phyloP scores from a whole-genome alignment of 1,140 invertebrate species.

The Euura saliciscinereae region DNA sequence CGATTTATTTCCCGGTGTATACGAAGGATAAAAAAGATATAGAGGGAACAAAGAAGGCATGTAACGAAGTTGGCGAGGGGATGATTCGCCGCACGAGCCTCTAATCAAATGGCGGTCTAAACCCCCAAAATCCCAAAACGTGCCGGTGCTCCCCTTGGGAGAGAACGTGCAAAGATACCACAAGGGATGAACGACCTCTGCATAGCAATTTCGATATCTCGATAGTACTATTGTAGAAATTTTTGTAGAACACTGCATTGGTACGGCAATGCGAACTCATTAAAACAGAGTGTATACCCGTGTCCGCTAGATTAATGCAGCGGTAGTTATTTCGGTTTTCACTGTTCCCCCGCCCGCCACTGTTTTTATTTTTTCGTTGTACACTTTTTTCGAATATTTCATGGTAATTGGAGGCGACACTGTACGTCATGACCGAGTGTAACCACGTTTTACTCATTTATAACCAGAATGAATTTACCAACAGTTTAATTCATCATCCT shows the following conservation, averaged over 20 bases:
- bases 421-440: neutral
- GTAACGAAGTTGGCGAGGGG: neutral
- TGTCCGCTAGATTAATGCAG: neutral
- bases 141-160: neutral
- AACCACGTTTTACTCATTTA: neutral
- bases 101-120: slow-evolving; percentile 7
- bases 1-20: neutral
- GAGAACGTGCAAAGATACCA: slow-evolving; percentile 3
- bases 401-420: neutral
- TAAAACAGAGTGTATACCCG: neutral
- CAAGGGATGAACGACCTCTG: neutral
- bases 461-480: neutral
- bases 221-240: neutral
- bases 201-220: neutral
- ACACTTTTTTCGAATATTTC: neutral
- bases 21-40: neutral
- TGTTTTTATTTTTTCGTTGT: neutral
- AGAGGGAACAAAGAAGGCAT: neutral
- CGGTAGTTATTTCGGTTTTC: neutral
- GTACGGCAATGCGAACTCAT: neutral
- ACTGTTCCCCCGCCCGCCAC: too few relatives aligned
- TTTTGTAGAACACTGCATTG: too few relatives aligned
- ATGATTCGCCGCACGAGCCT: slow-evolving; percentile 3
- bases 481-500: neutral
- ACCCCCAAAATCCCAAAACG: neutral